Conservation (phyloP, 2,888 invertebrate species). For the Parnassius apollo region DNA sequence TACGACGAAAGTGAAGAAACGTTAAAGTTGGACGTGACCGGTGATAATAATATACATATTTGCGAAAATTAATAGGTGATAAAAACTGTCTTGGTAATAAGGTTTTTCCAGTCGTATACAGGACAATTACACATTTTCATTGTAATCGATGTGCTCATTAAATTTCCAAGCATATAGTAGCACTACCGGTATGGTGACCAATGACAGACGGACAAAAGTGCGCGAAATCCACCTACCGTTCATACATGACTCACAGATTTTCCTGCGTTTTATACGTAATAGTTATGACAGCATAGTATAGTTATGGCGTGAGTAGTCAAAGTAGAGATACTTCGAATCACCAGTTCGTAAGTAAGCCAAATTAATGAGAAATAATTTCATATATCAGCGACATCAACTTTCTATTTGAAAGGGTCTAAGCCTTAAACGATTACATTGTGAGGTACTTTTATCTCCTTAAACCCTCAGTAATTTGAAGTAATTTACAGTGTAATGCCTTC, state of each 20-base stretch:
- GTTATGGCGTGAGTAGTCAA: slow-evolving; percentile 34
- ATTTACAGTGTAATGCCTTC: too few species aligned
- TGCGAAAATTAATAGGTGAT: slow-evolving; percentile 11
- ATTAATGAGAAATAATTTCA: slow-evolving; percentile 27
- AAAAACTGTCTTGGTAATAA: slow-evolving; percentile 15
- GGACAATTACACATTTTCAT: slow-evolving; percentile 34
- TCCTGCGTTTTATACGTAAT: slow-evolving; percentile 51
- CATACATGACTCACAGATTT: slow-evolving; percentile 63
- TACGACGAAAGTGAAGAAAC: background rate
- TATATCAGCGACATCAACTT: slow-evolving; percentile 29
- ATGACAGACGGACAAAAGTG: slow-evolving; percentile 68
- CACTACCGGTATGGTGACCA: slow-evolving; percentile 41
- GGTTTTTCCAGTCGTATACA: slow-evolving; percentile 34
- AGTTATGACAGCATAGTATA: slow-evolving; percentile 41
- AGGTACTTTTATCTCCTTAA: too few species aligned
- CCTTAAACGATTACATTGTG: too few species aligned
- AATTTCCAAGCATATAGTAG: slow-evolving; percentile 36
- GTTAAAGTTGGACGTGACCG: slow-evolving; percentile 1
- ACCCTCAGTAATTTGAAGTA: too few species aligned
- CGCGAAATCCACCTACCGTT: slow-evolving; percentile 63
- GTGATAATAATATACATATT: background rate
- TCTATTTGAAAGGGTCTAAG: slow-evolving; percentile 35
- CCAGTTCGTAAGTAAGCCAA: slow-evolving; percentile 23
- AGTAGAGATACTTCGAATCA: slow-evolving; percentile 15
- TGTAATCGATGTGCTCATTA: slow-evolving; percentile 36